Percentiles rank a stretch among this genome's conserved stretches.
These are phyloP conservation scores for Triplophysa bombifrons DNA, from an alignment of 2,797 vertebrate genomes.

Conservation along the genomic window DNA sequence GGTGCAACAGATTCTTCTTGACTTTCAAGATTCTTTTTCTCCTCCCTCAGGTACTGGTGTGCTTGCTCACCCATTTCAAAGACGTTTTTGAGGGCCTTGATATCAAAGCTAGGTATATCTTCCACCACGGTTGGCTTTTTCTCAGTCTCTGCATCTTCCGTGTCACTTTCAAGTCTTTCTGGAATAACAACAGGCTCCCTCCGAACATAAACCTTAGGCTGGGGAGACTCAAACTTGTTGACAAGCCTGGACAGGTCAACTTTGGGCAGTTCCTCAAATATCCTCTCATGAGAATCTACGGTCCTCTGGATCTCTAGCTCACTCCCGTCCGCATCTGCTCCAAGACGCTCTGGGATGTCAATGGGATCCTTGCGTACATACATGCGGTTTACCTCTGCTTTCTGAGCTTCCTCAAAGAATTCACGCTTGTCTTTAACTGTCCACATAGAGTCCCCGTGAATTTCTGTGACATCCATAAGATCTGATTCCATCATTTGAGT, in stretches of 20 bases:
- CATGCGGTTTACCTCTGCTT: constrained; percentile 72
- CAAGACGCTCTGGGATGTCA: constrained; percentile 75
- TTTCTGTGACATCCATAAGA: constrained; percentile 64
- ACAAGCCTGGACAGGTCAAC: constrained; percentile 76
- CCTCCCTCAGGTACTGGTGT: constrained; percentile 76
- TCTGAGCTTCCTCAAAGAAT: constrained; percentile 82
- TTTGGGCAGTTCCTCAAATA: constrained; percentile 76
- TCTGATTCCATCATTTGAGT: constrained; percentile 60
- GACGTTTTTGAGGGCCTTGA: constrained; percentile 80
- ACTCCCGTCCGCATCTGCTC: constrained; percentile 73
- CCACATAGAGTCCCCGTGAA: constrained; percentile 75
- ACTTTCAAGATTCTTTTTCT: constrained; percentile 72
- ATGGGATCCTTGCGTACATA: constrained; percentile 78
- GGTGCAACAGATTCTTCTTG: constrained; percentile 66
- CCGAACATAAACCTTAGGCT: constrained; percentile 71
- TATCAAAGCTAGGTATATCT: constrained; percentile 75
- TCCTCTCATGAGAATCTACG: constrained; percentile 66
- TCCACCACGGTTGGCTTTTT: constrained; percentile 66
- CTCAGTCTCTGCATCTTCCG: constrained; percentile 70
- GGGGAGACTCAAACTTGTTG: constrained; percentile 79
- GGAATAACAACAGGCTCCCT: constrained; percentile 76
- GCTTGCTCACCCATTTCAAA: constrained; percentile 81
- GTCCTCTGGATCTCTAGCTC: constrained; percentile 31
- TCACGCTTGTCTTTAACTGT: constrained; percentile 80
- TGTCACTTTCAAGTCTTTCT: constrained; percentile 77